Evolutionary conservation across 2,888 invertebrate genomes (phyloP).

Genomic region (Kuschelorhynchus macadamiae): DNA sequence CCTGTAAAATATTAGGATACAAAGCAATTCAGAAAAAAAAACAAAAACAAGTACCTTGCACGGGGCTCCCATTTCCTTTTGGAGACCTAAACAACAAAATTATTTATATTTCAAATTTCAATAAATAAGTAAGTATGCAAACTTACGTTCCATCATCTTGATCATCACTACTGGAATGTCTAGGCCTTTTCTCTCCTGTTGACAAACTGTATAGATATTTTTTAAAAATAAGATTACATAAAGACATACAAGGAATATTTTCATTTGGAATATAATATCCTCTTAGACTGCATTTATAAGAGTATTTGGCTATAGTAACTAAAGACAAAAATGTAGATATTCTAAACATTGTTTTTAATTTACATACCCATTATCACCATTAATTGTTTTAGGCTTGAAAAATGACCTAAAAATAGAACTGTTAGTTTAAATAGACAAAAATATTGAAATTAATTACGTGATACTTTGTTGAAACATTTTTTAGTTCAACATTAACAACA

Average conservation of each 20-base stretch:
- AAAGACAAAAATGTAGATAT: conserved; percentile 10
- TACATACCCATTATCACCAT: conserved; percentile 51
- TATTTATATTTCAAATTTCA: neutral
- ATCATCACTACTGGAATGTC: conserved; percentile 52
- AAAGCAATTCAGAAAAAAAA: neutral
- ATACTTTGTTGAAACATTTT: conserved; percentile 64
- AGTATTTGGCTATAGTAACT: conserved; percentile 1
- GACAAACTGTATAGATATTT: conserved; percentile 43
- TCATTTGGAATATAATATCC: conserved; percentile 1
- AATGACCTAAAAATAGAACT: conserved; percentile 64
- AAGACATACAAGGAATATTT: conserved; percentile 20
- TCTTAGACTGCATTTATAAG: neutral
- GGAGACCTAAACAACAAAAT: conserved; percentile 1
- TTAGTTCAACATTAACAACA: no score
- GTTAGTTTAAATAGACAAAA: conserved; percentile 36
- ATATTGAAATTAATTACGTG: conserved; percentile 59
- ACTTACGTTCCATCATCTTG: conserved; percentile 52
- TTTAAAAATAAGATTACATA: conserved; percentile 33
- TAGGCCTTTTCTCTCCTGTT: conserved; percentile 34
- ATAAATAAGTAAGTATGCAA: neutral
- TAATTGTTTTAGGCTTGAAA: conserved; percentile 61
- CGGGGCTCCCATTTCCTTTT: neutral
- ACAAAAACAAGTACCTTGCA: neutral
- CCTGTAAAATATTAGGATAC: neutral
- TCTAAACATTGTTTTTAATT: conserved; percentile 29